phyloP scores from a whole-genome alignment of 2,113 vertebrate genomes.

The Nerophis lumbriciformis region DNA sequence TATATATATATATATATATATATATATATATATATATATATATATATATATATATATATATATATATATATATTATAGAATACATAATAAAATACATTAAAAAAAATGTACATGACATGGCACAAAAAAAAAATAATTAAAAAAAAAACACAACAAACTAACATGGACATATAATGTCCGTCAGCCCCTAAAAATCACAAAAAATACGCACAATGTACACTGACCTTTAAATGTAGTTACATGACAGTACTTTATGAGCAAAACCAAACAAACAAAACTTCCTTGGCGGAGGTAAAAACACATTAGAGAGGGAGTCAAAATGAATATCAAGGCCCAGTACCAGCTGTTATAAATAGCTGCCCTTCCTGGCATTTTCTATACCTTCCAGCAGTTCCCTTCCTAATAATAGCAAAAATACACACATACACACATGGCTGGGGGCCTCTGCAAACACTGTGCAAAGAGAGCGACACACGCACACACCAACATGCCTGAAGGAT shows the following conservation, averaged over 20 bases:
- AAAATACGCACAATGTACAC: too few relatives aligned
- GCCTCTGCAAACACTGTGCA: constrained; percentile 52
- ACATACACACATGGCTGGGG: constrained; percentile 40
- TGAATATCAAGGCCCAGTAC: constrained; percentile 44
- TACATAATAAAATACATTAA: too few relatives aligned
- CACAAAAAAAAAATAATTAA: neutral
- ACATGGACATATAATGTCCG: neutral
- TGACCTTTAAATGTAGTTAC: too few relatives aligned
- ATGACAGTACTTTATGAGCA: too few relatives aligned
- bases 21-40: too few relatives aligned
- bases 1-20: too few relatives aligned
- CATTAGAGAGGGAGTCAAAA: constrained; percentile 16
- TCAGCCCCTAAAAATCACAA: too few relatives aligned
- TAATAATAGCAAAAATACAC: constrained; percentile 69
- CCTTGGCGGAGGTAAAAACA: neutral
- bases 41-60: too few relatives aligned
- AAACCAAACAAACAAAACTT: too few relatives aligned
- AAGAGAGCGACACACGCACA: constrained; percentile 14
- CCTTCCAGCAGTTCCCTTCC: constrained; percentile 59
- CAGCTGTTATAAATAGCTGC: constrained; percentile 68
- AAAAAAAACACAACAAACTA: too few relatives aligned
- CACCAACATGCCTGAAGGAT: constrained; percentile 41
- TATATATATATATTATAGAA: neutral
- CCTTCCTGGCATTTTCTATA: constrained; percentile 61
- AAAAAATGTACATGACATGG: neutral